phyloP scores from a whole-genome alignment of 2,888 invertebrate species.

The Cryptops parisi region DNA sequence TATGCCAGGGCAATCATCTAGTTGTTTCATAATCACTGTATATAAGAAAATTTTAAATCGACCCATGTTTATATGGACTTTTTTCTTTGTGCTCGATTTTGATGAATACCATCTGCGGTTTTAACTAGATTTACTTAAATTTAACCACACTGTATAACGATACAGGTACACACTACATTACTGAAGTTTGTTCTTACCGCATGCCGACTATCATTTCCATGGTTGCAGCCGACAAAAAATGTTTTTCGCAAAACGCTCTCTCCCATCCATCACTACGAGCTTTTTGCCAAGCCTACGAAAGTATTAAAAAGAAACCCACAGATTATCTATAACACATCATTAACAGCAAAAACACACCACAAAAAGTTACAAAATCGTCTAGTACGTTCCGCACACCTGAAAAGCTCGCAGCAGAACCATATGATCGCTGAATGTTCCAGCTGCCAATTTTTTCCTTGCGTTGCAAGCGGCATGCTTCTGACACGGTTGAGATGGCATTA shows the following conservation, averaged over 20 bases:
- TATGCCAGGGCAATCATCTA: no score
- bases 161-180: no score
- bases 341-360: background rate
- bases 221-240: slow-evolving; percentile 59
- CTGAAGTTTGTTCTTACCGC: slow-evolving; percentile 36
- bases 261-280: slow-evolving; percentile 53
- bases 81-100: no score
- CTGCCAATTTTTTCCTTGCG: slow-evolving; percentile 53
- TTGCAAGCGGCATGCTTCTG: slow-evolving; percentile 45
- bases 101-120: no score
- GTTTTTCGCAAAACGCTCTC: slow-evolving; percentile 53
- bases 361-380: background rate
- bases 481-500: slow-evolving; percentile 53
- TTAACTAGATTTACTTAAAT: no score
- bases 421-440: slow-evolving; percentile 74
- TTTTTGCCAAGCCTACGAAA: slow-evolving; percentile 57
- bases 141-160: no score
- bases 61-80: no score
- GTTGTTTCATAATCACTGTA: no score
- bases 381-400: slow-evolving; percentile 43
- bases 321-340: slow-evolving; percentile 1
- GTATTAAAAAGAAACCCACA: background rate
- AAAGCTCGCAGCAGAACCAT: slow-evolving; percentile 69
- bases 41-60: no score
- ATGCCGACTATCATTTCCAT: slow-evolving; percentile 85